A percentile compares a stretch with the other conserved stretches of the same genome.
These are phyloP conservation scores for Caenorhabditis imperialis DNA, from an alignment of 2,888 invertebrate genomes.

Conservation along the genomic window DNA sequence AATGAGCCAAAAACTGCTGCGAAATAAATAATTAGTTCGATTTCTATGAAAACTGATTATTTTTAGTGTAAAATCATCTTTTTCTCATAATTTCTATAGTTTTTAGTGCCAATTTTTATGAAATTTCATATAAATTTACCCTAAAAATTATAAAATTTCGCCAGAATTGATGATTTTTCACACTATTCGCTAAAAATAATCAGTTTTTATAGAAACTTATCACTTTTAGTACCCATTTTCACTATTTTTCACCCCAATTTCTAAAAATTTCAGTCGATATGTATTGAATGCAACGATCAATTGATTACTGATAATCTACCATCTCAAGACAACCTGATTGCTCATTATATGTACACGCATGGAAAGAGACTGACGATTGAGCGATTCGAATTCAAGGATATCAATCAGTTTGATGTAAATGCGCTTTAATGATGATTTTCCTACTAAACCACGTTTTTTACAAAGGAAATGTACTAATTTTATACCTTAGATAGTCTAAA, in stretches of 20 bases:
- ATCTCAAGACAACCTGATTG: slow-evolving; percentile 57
- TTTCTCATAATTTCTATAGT: not conserved
- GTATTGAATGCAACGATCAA: slow-evolving; percentile 51
- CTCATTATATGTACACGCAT: slow-evolving; percentile 51
- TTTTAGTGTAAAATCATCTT: not conserved
- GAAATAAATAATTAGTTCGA: too few species aligned
- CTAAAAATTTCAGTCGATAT: slow-evolving; percentile 56
- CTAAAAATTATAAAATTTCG: too few species aligned
- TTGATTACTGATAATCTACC: slow-evolving; percentile 46
- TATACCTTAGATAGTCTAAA: too few species aligned
- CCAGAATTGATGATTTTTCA: too few species aligned
- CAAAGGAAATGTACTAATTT: too few species aligned
- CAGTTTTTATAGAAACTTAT: too few species aligned
- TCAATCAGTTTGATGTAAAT: slow-evolving; percentile 53
- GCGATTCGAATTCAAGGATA: slow-evolving; percentile 57
- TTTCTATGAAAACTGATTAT: too few species aligned
- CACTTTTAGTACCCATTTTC: too few species aligned
- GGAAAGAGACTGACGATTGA: slow-evolving; percentile 52
- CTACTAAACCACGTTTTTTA: not conserved
- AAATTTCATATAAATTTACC: too few species aligned
- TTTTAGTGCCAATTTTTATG: not conserved
- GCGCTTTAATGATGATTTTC: not conserved
- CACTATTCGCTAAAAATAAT: too few species aligned
- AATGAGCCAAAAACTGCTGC: too few species aligned
- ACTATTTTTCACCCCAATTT: too few species aligned